Evolutionary conservation across 2,797 vertebrate genomes (phyloP).

Genomic region (Thalassophryne amazonica): DNA sequence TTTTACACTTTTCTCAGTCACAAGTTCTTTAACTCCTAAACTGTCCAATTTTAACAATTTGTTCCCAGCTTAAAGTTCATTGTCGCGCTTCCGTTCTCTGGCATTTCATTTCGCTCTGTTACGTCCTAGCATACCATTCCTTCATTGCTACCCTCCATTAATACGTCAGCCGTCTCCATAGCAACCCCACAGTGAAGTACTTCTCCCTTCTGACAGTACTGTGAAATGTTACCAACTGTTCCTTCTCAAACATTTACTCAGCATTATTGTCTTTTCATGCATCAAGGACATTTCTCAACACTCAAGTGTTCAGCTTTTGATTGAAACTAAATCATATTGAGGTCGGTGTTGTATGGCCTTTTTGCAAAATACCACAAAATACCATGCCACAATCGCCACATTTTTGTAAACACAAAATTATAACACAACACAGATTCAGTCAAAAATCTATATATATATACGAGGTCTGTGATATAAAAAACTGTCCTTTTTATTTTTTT

Average conservation of each 20-base stretch:
- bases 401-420: too few species aligned
- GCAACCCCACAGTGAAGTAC: conserved; percentile 44
- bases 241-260: conserved; percentile 28
- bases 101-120: conserved; percentile 7
- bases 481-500: too few species aligned
- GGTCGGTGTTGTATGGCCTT: too few species aligned
- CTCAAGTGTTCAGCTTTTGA: too few species aligned
- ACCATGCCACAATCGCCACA: too few species aligned
- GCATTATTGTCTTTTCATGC: conserved; percentile 39
- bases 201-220: conserved; percentile 58
- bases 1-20: conserved; percentile 9
- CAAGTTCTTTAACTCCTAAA: not conserved
- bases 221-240: conserved; percentile 38
- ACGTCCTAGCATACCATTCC: conserved; percentile 31
- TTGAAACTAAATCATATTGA: too few species aligned
- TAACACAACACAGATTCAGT: too few species aligned
- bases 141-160: conserved; percentile 10
- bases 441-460: too few species aligned
- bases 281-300: conserved; percentile 27
- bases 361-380: too few species aligned
- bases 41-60: conserved; percentile 7
- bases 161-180: conserved; percentile 29
- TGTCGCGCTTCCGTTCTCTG: not conserved
- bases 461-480: too few species aligned
- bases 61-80: not conserved